These are phyloP conservation scores for Luperina nickerlii DNA, from an alignment of 2,888 invertebrate genomes.

Conservation along the genomic window DNA sequence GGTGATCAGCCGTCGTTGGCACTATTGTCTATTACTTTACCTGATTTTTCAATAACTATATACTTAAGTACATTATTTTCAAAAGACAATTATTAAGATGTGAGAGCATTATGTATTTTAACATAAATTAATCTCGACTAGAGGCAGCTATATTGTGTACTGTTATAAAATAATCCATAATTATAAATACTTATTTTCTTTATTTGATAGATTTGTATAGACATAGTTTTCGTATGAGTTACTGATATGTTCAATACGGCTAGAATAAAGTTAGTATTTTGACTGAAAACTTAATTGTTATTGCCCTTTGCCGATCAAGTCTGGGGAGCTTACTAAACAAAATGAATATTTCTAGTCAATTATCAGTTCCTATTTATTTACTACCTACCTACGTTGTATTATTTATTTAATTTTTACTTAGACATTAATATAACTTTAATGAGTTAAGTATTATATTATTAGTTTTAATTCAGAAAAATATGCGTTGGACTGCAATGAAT, in stretches of 20 bases:
- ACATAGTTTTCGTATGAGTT: conserved; percentile 66
- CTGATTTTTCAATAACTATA: conserved; percentile 54
- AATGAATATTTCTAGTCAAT: conserved; percentile 66
- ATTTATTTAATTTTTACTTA: conserved; percentile 36
- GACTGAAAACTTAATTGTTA: conserved; percentile 79
- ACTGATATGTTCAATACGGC: conserved; percentile 68
- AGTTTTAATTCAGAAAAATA: conserved; percentile 23
- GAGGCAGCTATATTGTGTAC: conserved; percentile 84
- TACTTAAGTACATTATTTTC: conserved; percentile 63
- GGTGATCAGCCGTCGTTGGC: conserved; percentile 52
- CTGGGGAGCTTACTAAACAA: conserved; percentile 75
- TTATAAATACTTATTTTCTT: conserved; percentile 63
- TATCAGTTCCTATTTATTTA: conserved; percentile 67
- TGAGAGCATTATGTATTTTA: conserved; percentile 72
- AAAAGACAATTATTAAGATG: conserved; percentile 68
- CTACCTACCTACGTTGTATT: conserved; percentile 15
- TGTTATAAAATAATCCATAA: conserved; percentile 68
- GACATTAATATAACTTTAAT: conserved; percentile 29
- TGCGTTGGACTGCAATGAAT: conserved; percentile 12
- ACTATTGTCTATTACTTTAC: conserved; percentile 56
- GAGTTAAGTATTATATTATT: conserved; percentile 41
- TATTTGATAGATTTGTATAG: conserved; percentile 59
- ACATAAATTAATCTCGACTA: conserved; percentile 79
- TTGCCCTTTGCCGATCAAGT: conserved; percentile 81
- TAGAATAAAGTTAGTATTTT: conserved; percentile 77